Conservation (phyloP, 2,888 invertebrate species). For the Eristalis pertinax region DNA sequence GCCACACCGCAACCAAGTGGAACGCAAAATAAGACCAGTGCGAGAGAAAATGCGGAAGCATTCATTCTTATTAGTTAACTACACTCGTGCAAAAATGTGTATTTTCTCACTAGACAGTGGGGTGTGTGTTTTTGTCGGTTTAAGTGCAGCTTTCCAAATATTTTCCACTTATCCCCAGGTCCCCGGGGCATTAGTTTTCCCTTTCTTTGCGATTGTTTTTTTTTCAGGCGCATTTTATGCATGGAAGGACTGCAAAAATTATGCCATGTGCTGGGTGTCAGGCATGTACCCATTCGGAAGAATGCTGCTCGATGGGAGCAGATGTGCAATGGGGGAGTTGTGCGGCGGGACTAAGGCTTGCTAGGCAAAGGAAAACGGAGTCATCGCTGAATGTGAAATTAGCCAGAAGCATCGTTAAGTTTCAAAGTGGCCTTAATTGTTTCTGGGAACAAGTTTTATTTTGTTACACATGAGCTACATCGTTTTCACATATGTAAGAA, state of each 20-base stretch:
- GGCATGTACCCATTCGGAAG: neutral
- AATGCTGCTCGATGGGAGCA: neutral
- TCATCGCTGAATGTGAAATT: too few relatives aligned
- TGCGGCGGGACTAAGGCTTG: too few relatives aligned
- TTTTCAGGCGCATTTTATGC: neutral
- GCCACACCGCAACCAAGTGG: constrained; percentile 8
- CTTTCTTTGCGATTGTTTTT: neutral
- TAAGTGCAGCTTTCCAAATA: constrained; percentile 71
- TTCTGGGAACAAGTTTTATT: too few relatives aligned
- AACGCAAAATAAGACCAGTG: constrained; percentile 1
- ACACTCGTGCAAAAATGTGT: constrained; percentile 23
- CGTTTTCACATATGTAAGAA: too few relatives aligned
- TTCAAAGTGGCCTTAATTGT: too few relatives aligned
- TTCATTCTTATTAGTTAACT: constrained; percentile 67
- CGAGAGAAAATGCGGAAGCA: constrained; percentile 30
- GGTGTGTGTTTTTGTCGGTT: constrained; percentile 37
- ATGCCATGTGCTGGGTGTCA: neutral
- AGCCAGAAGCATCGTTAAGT: too few relatives aligned
- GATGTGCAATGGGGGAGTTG: neutral
- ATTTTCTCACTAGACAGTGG: constrained; percentile 13
- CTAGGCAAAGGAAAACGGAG: too few relatives aligned
- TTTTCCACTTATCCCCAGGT: constrained; percentile 57
- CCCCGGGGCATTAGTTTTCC: constrained; percentile 10
- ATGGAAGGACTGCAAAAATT: neutral
- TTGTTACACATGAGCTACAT: too few relatives aligned